Evolutionary conservation across 35 echinoderm and acorn worm genomes (phyloP).

Genomic region (Holothuria glaberrima): DNA sequence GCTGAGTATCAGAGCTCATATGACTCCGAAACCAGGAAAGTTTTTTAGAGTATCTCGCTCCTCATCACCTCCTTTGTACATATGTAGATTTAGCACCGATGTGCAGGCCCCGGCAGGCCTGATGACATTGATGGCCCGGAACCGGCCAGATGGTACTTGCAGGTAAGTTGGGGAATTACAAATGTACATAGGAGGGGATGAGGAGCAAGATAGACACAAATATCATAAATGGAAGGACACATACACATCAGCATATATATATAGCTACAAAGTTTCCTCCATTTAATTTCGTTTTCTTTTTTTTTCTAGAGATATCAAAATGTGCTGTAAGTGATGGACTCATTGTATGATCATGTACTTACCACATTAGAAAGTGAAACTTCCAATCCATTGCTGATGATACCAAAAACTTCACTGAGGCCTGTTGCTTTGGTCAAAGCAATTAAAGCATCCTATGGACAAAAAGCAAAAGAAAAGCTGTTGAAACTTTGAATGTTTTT

Average conservation of each 20-base stretch:
- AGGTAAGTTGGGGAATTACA: no score
- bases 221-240: no score
- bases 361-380: slow-evolving; percentile 37
- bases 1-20: no score
- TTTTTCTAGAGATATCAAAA: background rate
- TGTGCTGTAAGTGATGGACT: no score
- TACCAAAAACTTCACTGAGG: background rate
- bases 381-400: slow-evolving; percentile 17
- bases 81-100: no score
- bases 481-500: background rate
- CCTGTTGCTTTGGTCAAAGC: slow-evolving; percentile 2
- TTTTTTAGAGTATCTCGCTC: no score
- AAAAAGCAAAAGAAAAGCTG: background rate
- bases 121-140: no score
- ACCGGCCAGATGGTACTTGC: no score
- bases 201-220: no score
- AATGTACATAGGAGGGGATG: background rate
- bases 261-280: background rate
- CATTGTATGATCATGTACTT: background rate
- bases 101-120: no score
- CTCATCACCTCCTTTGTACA: no score
- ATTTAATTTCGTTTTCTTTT: background rate
- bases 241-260: background rate
- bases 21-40: no score
- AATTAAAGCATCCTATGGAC: background rate